Conservation (phyloP, 2,113 vertebrate genomes). For the Oryzias melastigma region DNA sequence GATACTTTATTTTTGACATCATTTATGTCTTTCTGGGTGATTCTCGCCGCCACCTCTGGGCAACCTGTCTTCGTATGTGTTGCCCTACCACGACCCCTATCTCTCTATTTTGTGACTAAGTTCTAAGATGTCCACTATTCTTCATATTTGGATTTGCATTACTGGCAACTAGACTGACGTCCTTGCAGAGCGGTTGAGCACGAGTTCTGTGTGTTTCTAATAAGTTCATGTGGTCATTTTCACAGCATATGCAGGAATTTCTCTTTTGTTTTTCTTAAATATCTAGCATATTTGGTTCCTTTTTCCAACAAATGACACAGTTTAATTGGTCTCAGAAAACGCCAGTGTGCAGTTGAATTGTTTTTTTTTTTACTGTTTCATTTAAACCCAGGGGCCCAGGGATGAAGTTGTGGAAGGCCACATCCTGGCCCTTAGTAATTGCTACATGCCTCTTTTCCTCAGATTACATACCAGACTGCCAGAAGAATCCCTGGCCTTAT, state of each 20-base stretch:
- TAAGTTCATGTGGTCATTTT: background rate
- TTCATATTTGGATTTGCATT: too few species aligned
- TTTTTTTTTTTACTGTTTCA: conserved; percentile 13
- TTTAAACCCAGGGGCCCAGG: conserved; percentile 50
- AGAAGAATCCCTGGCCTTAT: conserved; percentile 72
- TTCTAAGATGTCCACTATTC: too few species aligned
- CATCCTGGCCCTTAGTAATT: conserved; percentile 75
- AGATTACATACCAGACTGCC: conserved; percentile 74
- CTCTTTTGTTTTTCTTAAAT: background rate
- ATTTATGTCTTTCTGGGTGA: too few species aligned
- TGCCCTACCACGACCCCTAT: too few species aligned
- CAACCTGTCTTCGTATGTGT: too few species aligned
- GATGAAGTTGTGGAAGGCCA: conserved; percentile 62
- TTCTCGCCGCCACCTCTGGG: too few species aligned
- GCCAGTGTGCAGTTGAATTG: conserved; percentile 22
- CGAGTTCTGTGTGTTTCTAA: background rate
- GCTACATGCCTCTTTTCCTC: conserved; percentile 72
- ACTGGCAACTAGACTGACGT: too few species aligned
- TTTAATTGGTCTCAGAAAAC: conserved; percentile 5
- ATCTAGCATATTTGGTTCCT: background rate
- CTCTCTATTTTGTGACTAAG: too few species aligned
- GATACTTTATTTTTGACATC: too few species aligned
- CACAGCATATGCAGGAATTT: background rate
- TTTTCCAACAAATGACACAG: conserved; percentile 1
- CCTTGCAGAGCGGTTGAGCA: too few species aligned